phyloP scores from a whole-genome alignment of 2,113 vertebrate species.

The Turdus rufiventris region DNA sequence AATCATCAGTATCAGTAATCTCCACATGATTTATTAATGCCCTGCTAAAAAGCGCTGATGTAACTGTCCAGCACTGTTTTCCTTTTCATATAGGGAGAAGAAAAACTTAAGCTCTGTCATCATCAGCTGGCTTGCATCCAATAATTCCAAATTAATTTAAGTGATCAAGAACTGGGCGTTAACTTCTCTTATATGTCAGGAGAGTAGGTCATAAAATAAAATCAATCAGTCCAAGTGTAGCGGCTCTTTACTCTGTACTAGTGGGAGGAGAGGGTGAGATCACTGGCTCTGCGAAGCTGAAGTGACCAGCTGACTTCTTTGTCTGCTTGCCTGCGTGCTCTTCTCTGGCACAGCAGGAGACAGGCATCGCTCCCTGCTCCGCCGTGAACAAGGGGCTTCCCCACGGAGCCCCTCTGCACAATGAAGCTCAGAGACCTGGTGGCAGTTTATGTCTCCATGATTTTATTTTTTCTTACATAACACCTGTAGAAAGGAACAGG shows the following conservation, averaged over 20 bases:
- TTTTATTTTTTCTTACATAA: background rate
- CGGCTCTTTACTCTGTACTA: background rate
- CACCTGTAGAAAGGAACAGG: background rate
- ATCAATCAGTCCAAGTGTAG: background rate
- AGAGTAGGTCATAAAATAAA: background rate
- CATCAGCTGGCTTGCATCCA: background rate
- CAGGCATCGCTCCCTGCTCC: background rate
- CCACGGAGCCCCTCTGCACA: background rate
- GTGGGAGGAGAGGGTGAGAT: slow-evolving; percentile 39
- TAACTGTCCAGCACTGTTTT: background rate
- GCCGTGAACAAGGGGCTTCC: background rate
- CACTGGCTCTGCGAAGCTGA: background rate
- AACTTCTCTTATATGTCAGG: background rate
- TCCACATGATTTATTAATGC: slow-evolving; percentile 45
- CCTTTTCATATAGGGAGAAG: background rate
- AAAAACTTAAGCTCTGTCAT: background rate
- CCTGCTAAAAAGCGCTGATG: slow-evolving; percentile 8
- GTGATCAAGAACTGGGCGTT: background rate
- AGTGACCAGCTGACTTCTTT: slow-evolving; percentile 50
- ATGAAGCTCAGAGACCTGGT: background rate
- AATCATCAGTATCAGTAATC: background rate
- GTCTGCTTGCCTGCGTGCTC: background rate
- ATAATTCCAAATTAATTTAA: background rate
- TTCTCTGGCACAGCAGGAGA: background rate
- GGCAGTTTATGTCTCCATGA: background rate